Conservation (phyloP, 2,888 invertebrate species). For the Myopa testacea region DNA sequence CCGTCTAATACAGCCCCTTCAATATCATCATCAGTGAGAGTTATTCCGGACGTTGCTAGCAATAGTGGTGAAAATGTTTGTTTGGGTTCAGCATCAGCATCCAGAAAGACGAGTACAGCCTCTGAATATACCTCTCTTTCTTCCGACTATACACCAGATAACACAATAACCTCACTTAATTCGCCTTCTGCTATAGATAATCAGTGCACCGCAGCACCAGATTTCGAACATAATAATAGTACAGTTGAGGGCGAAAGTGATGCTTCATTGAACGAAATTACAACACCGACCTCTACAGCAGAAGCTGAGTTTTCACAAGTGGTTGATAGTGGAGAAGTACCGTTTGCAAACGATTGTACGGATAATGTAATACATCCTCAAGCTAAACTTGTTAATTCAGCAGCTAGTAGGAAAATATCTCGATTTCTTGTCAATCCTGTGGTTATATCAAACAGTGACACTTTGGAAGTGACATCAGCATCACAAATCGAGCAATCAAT, state of each 20-base stretch:
- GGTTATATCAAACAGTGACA: slow-evolving; percentile 59
- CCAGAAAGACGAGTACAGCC: slow-evolving; percentile 72
- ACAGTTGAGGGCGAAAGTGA: slow-evolving; percentile 19
- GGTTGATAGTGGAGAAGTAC: not conserved
- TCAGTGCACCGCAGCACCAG: slow-evolving; percentile 37
- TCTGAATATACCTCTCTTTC: slow-evolving; percentile 69
- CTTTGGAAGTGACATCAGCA: slow-evolving; percentile 46
- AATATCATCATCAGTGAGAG: slow-evolving; percentile 58
- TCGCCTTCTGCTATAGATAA: slow-evolving; percentile 52
- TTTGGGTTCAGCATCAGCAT: slow-evolving; percentile 64
- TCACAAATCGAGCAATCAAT: not conserved
- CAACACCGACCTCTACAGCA: slow-evolving; percentile 45
- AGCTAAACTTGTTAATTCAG: slow-evolving; percentile 56
- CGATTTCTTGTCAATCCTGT: slow-evolving; percentile 87
- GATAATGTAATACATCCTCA: not conserved
- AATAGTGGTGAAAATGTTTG: slow-evolving; percentile 57
- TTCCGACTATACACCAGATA: slow-evolving; percentile 72
- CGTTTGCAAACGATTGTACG: not conserved
- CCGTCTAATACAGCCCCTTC: slow-evolving; percentile 56
- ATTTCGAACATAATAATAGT: slow-evolving; percentile 47
- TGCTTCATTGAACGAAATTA: not conserved
- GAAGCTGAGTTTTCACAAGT: not conserved
- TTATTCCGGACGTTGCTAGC: slow-evolving; percentile 52
- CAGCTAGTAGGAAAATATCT: slow-evolving; percentile 79
- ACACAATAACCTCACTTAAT: slow-evolving; percentile 66